These are phyloP conservation scores for Ceratoteleas bidentatus DNA, from an alignment of 1,140 invertebrate genomes.

Conservation along the genomic window DNA sequence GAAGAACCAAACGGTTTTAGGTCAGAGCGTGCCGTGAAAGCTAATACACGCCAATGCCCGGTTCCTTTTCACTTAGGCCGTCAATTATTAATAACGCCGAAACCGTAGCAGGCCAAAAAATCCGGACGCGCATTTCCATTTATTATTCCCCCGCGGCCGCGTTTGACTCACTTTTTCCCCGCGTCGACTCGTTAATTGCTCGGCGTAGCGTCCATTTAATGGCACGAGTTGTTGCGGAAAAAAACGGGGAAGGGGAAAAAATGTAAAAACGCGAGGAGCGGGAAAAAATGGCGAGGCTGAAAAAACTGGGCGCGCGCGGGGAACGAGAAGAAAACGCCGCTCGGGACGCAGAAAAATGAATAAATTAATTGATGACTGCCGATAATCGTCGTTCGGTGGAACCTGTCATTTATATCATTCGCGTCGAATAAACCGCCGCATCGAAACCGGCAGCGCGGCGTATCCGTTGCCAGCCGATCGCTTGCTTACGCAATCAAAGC, in stretches of 20 bases:
- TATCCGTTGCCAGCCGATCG: slow-evolving; percentile 73
- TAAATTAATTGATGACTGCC: slow-evolving; percentile 68
- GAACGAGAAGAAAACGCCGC: slow-evolving; percentile 55
- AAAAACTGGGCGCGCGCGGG: not conserved
- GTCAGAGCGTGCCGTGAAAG: slow-evolving; percentile 80
- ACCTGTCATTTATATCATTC: slow-evolving; percentile 69
- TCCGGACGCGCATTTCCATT: slow-evolving; percentile 15
- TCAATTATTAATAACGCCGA: slow-evolving; percentile 51
- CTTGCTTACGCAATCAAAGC: slow-evolving; percentile 76
- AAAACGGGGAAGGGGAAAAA: not conserved
- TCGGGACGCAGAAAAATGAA: slow-evolving; percentile 65
- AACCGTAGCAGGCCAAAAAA: slow-evolving; percentile 13
- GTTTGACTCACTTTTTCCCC: slow-evolving; percentile 13
- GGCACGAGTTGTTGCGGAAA: slow-evolving; percentile 17
- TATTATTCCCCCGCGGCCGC: slow-evolving; percentile 13
- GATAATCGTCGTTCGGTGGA: slow-evolving; percentile 66
- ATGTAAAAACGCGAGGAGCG: not conserved
- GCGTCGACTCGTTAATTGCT: slow-evolving; percentile 40
- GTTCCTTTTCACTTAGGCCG: slow-evolving; percentile 52
- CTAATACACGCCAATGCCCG: slow-evolving; percentile 69
- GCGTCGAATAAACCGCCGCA: slow-evolving; percentile 55
- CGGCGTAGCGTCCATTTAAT: slow-evolving; percentile 23
- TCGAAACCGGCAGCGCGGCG: slow-evolving; percentile 63
- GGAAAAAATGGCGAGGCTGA: slow-evolving; percentile 17
- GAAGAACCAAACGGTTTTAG: slow-evolving; percentile 75